Conservation (phyloP, 1,140 invertebrate genomes). For the Augochlora pura region DNA sequence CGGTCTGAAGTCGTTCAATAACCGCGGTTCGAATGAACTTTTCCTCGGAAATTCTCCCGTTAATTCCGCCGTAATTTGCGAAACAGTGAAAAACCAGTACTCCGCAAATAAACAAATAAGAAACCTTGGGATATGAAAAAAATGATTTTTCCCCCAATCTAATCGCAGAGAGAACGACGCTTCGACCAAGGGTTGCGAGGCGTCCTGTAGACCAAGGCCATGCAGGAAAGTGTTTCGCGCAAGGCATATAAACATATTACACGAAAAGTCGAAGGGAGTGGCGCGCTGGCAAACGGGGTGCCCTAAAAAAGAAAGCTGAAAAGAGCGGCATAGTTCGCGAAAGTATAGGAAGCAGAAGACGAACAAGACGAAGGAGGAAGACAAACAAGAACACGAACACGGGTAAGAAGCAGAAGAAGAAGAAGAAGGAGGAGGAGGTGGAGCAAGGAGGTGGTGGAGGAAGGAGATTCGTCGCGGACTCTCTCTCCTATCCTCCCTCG, state of each 20-base stretch:
- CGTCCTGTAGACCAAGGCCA: constrained; percentile 47
- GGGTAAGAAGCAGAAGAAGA: background rate
- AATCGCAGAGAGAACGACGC: no score
- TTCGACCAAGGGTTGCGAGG: background rate
- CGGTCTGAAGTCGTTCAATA: no score
- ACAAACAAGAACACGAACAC: background rate
- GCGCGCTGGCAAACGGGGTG: constrained; percentile 58
- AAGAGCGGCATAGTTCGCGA: background rate
- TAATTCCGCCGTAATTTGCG: no score
- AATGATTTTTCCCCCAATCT: no score
- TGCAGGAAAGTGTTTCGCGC: constrained; percentile 58
- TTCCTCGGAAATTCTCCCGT: no score
- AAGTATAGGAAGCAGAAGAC: no score
- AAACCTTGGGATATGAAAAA: no score
- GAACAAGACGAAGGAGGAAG: background rate
- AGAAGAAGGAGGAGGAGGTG: background rate
- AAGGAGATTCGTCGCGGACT: constrained; percentile 37
- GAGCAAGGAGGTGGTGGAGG: background rate
- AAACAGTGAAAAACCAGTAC: no score
- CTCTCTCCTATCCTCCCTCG: constrained; percentile 20
- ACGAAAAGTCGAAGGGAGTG: constrained; percentile 43
- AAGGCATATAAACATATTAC: constrained; percentile 64
- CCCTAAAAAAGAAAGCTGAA: constrained; percentile 52
- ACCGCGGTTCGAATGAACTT: no score
- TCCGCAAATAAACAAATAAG: no score